Percentiles rank a stretch among this genome's conserved stretches.
Evolutionary conservation across 1,140 invertebrate species (phyloP).

Genomic region (Lineus longissimus): DNA sequence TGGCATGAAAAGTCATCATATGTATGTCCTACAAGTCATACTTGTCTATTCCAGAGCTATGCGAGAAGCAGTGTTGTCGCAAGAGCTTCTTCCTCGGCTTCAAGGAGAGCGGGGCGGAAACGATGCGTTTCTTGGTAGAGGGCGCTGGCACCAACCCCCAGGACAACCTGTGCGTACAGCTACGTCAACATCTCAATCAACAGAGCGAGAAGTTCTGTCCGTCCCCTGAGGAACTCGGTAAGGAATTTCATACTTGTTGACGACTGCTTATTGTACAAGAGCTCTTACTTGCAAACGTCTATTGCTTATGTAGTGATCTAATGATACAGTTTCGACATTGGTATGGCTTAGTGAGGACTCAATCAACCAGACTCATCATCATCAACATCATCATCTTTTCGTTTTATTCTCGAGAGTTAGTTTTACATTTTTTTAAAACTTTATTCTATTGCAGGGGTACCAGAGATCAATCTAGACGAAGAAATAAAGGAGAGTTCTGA

Average conservation of each 20-base stretch:
- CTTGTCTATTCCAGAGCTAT: no score
- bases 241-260: not conserved
- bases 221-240: constrained; percentile 3
- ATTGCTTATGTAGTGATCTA: no score
- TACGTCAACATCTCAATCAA: constrained; percentile 78
- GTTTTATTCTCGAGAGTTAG: no score
- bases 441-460: not conserved
- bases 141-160: constrained; percentile 72
- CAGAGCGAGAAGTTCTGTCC: constrained; percentile 54
- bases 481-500: not conserved
- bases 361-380: no score
- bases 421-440: no score
- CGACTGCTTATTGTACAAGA: not conserved
- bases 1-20: no score
- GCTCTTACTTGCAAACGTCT: not conserved
- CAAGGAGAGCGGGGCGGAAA: constrained; percentile 85
- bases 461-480: not conserved
- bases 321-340: no score
- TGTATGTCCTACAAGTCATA: no score
- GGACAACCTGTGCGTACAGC: constrained; percentile 74
- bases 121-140: constrained; percentile 83
- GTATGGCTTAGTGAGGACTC: no score
- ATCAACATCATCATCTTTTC: no score
- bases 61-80: constrained; percentile 26
- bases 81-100: constrained; percentile 74